A percentile compares a stretch with the other conserved stretches of the same genome.
These are phyloP conservation scores for Poeciliopsis paucimaculata DNA, from an alignment of 2,797 vertebrate species.

Conservation along the genomic window DNA sequence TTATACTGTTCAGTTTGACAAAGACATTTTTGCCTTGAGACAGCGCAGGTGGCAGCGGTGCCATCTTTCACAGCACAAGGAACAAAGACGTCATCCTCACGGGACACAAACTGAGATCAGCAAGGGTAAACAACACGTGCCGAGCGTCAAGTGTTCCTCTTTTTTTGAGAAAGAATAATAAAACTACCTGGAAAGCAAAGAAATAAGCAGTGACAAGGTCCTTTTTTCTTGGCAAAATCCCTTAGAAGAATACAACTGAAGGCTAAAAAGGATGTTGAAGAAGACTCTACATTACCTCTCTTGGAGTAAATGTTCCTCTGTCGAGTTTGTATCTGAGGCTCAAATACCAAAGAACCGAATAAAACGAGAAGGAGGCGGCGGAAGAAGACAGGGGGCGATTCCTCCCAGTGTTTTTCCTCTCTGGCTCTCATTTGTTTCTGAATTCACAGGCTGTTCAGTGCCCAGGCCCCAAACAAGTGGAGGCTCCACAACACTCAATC, in stretches of 20 bases:
- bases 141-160: conserved; percentile 7
- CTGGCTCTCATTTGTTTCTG: conserved; percentile 43
- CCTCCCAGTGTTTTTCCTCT: conserved; percentile 64
- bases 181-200: neutral
- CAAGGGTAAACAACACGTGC: conserved; percentile 22
- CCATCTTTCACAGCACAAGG: conserved; percentile 23
- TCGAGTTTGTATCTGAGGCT: conserved; percentile 41
- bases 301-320: conserved; percentile 16
- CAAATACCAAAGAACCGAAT: conserved; percentile 32
- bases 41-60: conserved; percentile 8
- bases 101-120: conserved; percentile 32
- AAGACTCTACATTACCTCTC: conserved; percentile 44
- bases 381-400: conserved; percentile 18
- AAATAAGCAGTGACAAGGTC: neutral
- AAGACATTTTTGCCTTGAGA: conserved; percentile 26
- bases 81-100: conserved; percentile 9
- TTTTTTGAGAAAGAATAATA: conserved; percentile 6
- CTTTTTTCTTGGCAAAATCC: neutral
- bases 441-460: conserved; percentile 41
- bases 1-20: conserved; percentile 7
- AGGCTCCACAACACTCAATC: conserved; percentile 42
- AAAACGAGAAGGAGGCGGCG: conserved; percentile 25
- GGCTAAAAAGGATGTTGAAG: conserved; percentile 5
- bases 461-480: conserved; percentile 53
- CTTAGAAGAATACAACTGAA: neutral